Base-by-base conservation (phyloP, 1,140 invertebrate genomes). In the Dolichoris vasculosae region DNA sequence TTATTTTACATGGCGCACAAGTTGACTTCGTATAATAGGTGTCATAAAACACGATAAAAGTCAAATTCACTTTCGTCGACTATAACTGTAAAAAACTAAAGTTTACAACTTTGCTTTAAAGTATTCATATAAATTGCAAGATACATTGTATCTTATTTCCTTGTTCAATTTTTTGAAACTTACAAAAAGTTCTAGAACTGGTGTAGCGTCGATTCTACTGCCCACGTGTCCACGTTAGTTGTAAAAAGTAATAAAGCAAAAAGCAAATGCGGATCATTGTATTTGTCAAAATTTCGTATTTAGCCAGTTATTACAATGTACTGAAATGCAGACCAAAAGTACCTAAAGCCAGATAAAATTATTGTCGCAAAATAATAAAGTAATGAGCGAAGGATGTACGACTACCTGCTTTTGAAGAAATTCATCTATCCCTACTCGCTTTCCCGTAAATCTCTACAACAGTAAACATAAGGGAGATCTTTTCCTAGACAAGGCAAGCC, bases 161-260 rank as follows among this genome's bases (percentile, higher is more conserved):
- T 85, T 77, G 59, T 82, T 86, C 69, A 82, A 85, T 82, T 85
- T n/a, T 85, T 85, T 85, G 46, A 73, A 85, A 73, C 11, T 71
- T 40, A 63, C 63, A 78, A 84, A 84, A 82, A 81, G 46, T 23
- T 23, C 0, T 7, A 46, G 38, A 32, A 40, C 30, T 48, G 23
- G n/a, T 51, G 48, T 8, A 79, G 32, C 11, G 55, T 32, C 30
- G 17, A n/a, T 13, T 46, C 71, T 20, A 48, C n/a, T 2, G 46
- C n/a, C 59, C 40, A 9, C 40, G 23, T 40, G 48, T 40, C 40
- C 32, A 69, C 64, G 76, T 43, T 51, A 67, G 77, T 86, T 30
- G 77, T 86, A 83, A 86, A 80, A n/a, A 59, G 59, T n/a, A 86
- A 84, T 84, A 86, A 86, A 87, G n/a, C 11, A 48, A 81, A 80